Percentiles rank a stretch among this genome's conserved stretches.
Evolutionary conservation across 2,888 invertebrate species (phyloP).

Genomic region (Eubasilissa splendida): DNA sequence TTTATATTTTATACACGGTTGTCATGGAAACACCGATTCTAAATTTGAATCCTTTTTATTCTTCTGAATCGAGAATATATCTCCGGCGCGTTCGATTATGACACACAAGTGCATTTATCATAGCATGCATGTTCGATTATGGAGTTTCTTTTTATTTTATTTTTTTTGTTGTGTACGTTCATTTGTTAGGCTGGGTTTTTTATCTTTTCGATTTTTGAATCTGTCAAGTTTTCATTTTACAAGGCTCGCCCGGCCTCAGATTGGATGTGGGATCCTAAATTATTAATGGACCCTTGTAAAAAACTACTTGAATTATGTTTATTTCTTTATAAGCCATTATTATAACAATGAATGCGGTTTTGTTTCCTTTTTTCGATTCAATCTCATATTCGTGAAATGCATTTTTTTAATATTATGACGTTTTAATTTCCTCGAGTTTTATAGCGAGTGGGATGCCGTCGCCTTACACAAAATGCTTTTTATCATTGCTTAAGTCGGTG

Average conservation of each 20-base stretch:
- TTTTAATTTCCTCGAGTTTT: background rate
- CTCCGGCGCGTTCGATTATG: conserved; percentile 55
- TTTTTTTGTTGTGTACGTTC: conserved; percentile 41
- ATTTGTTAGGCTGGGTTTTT: conserved; percentile 47
- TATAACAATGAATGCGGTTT: conserved; percentile 8
- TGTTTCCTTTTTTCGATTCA: background rate
- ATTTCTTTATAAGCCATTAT: conserved; percentile 29
- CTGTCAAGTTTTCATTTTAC: conserved; percentile 46
- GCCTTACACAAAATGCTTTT: too few relatives aligned
- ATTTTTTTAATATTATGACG: conserved; percentile 11
- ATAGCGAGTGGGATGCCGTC: too few relatives aligned
- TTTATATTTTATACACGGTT: conserved; percentile 58
- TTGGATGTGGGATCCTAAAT: conserved; percentile 4
- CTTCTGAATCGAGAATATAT: conserved; percentile 37
- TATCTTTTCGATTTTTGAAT: conserved; percentile 42
- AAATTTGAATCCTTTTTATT: conserved; percentile 52
- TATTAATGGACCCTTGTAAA: conserved; percentile 18
- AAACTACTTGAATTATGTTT: conserved; percentile 20
- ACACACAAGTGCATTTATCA: conserved; percentile 55
- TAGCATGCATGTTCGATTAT: conserved; percentile 55
- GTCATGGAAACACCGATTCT: conserved; percentile 56
- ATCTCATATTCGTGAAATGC: too few relatives aligned
- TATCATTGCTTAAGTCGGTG: too few relatives aligned
- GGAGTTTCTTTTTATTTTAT: conserved; percentile 32
- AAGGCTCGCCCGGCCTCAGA: conserved; percentile 22